A percentile compares a stretch with the other conserved stretches of the same genome.
phyloP scores from a whole-genome alignment of 2,797 vertebrate species.

The Hafferia zeledoni region DNA sequence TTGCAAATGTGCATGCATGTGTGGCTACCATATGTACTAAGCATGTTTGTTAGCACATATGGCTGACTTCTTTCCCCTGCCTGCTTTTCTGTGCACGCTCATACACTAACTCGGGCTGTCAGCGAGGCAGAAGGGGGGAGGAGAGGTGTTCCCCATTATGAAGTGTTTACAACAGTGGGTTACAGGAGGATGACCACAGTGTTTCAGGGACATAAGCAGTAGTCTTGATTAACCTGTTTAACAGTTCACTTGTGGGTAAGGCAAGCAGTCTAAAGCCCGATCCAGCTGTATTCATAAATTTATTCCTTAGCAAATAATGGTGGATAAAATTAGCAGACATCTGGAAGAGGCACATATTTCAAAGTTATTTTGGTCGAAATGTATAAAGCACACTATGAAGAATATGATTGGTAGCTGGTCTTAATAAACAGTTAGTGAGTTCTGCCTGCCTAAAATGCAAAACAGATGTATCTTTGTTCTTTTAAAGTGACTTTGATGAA shows the following conservation, averaged over 20 bases:
- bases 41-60: slow-evolving; percentile 6
- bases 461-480: slow-evolving; percentile 88
- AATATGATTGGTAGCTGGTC: slow-evolving; percentile 84
- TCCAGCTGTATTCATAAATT: slow-evolving; percentile 64
- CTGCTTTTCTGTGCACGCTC: neutral
- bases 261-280: neutral
- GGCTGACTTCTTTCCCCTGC: slow-evolving; percentile 2
- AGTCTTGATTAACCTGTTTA: slow-evolving; percentile 52
- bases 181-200: neutral
- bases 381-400: slow-evolving; percentile 79
- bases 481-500: slow-evolving; percentile 86
- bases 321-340: slow-evolving; percentile 82
- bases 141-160: neutral
- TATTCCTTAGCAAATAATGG: slow-evolving; percentile 74
- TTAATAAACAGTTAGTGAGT: slow-evolving; percentile 84
- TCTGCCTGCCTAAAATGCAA: slow-evolving; percentile 83
- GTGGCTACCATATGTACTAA: slow-evolving; percentile 30
- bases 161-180: slow-evolving; percentile 13
- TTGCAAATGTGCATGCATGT: neutral
- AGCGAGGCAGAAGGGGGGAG: neutral
- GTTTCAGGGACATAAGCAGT: neutral
- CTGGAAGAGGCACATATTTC: slow-evolving; percentile 77
- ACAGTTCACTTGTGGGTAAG: slow-evolving; percentile 36
- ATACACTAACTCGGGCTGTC: neutral
- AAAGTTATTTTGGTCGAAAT: slow-evolving; percentile 80